Conservation (phyloP, 37 sponge, comb jelly and placozoan genomes). For the Aplysina aerophoba region DNA sequence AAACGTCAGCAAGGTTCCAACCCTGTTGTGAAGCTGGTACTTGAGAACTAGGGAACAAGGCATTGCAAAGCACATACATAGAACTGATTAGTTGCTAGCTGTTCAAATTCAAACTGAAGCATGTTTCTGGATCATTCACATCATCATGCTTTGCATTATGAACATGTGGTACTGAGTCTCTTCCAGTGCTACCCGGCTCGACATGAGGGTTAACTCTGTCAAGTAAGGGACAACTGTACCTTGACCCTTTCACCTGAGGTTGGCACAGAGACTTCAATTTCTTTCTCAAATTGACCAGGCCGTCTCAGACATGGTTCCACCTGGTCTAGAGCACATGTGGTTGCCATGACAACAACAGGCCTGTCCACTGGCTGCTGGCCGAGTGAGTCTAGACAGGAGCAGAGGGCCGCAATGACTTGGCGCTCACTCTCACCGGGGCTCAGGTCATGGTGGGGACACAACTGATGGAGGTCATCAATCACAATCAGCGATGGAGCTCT, state of each 20-base stretch:
- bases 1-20: too few relatives aligned
- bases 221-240: neutral
- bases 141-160: too few relatives aligned
- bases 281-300: slow-evolving; percentile 83
- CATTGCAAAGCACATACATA: too few relatives aligned
- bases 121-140: too few relatives aligned
- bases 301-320: slow-evolving; percentile 68
- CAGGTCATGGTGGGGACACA: slow-evolving; percentile 49
- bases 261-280: slow-evolving; percentile 74
- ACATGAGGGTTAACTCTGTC: too few relatives aligned
- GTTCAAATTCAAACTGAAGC: too few relatives aligned
- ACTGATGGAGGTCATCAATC: slow-evolving; percentile 43
- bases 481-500: slow-evolving; percentile 46
- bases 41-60: too few relatives aligned
- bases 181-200: too few relatives aligned
- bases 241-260: slow-evolving; percentile 36
- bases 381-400: slow-evolving; percentile 47
- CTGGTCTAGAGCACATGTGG: slow-evolving; percentile 70
- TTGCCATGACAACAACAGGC: slow-evolving; percentile 79
- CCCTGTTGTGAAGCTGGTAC: too few relatives aligned
- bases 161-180: too few relatives aligned
- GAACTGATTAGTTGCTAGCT: too few relatives aligned
- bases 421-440: slow-evolving; percentile 53
- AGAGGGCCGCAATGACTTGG: slow-evolving; percentile 45
- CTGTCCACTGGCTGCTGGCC: slow-evolving; percentile 11